These are phyloP conservation scores for Tadarida brasiliensis DNA, from an alignment of 2,797 vertebrate genomes.

Conservation along the genomic window DNA sequence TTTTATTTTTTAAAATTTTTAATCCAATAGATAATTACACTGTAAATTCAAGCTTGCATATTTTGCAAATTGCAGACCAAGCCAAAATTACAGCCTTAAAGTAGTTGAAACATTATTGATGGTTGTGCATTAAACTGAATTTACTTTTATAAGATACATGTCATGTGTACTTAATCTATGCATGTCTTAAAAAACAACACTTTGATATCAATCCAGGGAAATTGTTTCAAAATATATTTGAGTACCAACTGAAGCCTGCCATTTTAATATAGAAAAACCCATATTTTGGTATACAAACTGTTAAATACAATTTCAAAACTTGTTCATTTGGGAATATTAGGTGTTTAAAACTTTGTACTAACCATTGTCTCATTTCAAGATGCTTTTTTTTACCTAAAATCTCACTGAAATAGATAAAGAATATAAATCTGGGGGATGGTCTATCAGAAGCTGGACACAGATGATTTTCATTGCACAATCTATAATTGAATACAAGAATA, in stretches of 20 bases:
- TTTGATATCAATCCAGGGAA: neutral
- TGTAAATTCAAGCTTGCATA: constrained; percentile 13
- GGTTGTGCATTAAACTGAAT: neutral
- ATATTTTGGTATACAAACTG: neutral
- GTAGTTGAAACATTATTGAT: neutral
- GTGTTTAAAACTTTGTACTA: neutral
- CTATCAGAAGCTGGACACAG: neutral
- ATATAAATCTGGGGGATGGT: neutral
- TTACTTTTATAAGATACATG: neutral
- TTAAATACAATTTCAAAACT: neutral
- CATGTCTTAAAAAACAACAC: neutral
- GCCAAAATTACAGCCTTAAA: neutral
- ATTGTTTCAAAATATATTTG: neutral
- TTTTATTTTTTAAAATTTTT: constrained; percentile 77
- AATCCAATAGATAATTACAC: constrained; percentile 76
- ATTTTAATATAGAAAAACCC: neutral
- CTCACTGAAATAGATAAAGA: neutral
- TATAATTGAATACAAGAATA: neutral
- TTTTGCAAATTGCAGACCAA: neutral
- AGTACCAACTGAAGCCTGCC: neutral
- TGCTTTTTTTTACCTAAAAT: neutral
- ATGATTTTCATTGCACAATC: neutral
- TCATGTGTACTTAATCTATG: neutral
- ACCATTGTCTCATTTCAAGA: neutral
- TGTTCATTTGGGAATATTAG: neutral